Evolutionary conservation across 2,888 invertebrate species (phyloP), one percentile per base, ranked within the genome.

Genomic region (Ellobium chinense): DNA sequence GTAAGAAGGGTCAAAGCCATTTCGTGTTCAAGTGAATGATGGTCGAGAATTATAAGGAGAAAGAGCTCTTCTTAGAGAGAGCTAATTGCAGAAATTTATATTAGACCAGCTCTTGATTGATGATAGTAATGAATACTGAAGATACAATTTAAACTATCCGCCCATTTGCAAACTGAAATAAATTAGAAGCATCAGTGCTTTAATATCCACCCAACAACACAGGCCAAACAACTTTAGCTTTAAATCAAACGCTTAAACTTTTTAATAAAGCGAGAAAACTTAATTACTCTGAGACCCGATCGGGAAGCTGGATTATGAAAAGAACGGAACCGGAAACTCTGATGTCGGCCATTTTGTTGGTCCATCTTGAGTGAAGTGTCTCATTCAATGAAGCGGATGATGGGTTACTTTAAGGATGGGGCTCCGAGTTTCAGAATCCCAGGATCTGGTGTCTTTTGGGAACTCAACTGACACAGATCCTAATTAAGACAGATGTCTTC

Each of bases 401-500:
- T 74, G 74, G 54, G 60, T 74, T 74, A 74, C 54, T 74, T 63
- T 27, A 24, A 31, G 60, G 27, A 60, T 27, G 27, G 74, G 5
- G 12, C 7, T 24, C 60, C 60, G 5, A 60, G 27, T 9, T n/a
- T n/a, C 27, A n/a, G n/a, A 60, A 24, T 46, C 18, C 18, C 9
- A 18, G 46, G 18, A 46, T 37, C 29, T n/a, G 9, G 14, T 60
- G 63, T 74, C 74, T 63, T 39, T 29, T 29, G 74, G 62, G 74
- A 74, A 63, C 21, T 3, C 2, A 24, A 54, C 31, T 74, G 74
- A 46, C 76, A 76, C 54, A 76, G 34, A 66, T 56, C 37, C 66
- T 76, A 66, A 76, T 76, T 76, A 66, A 76, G 76, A 76, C 76
- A 76, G 76, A 76, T 76, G 76, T 76, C 76, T 66, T 65, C 24